Evolutionary conservation across 2,888 invertebrate genomes (phyloP).

Genomic region (Oscheius sp.): DNA sequence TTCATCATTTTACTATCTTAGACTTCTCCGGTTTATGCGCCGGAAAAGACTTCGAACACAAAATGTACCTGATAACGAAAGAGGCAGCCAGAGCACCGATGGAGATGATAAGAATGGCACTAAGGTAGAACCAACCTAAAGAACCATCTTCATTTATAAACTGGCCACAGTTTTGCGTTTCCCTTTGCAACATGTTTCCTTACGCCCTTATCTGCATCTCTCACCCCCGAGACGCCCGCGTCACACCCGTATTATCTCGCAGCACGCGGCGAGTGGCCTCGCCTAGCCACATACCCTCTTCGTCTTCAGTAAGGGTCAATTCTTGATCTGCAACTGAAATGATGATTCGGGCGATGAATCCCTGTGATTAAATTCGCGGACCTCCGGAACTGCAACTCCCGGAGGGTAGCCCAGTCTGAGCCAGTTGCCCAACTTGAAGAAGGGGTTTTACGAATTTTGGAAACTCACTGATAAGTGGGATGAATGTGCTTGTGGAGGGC

Average conservation of each 20-base stretch:
- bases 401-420: slow-evolving; percentile 52
- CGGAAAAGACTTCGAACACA: too few relatives aligned
- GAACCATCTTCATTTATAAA: neutral
- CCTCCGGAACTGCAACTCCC: slow-evolving; percentile 53
- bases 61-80: slow-evolving; percentile 38
- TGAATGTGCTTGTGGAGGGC: slow-evolving; percentile 75
- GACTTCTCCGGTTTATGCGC: too few relatives aligned
- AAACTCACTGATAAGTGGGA: slow-evolving; percentile 74
- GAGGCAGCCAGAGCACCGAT: slow-evolving; percentile 46
- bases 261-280: neutral
- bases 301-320: slow-evolving; percentile 63
- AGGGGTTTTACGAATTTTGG: neutral
- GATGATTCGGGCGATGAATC: slow-evolving; percentile 60
- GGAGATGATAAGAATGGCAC: slow-evolving; percentile 46
- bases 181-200: neutral
- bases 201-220: neutral
- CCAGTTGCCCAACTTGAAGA: slow-evolving; percentile 28
- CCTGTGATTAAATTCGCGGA: slow-evolving; percentile 58
- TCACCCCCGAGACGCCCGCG: neutral
- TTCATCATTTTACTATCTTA: too few relatives aligned
- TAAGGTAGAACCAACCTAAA: slow-evolving; percentile 48
- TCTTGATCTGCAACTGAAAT: slow-evolving; percentile 60
- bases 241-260: slow-evolving; percentile 9
- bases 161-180: neutral
- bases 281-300: neutral